Evolutionary conservation across 1,140 invertebrate genomes (phyloP).

Genomic region (Eurosta solidaginis): DNA sequence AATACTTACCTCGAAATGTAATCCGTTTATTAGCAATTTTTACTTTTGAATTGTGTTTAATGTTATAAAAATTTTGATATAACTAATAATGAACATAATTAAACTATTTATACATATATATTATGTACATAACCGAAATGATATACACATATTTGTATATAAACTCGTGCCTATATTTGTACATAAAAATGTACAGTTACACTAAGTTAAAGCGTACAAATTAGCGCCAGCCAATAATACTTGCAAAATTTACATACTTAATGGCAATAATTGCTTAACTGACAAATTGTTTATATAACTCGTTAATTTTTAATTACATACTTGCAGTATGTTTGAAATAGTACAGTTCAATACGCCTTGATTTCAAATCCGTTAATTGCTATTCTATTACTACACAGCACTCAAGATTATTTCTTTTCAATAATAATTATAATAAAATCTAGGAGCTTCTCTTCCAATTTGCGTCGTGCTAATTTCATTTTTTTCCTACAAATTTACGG

Average conservation of each 20-base stretch:
- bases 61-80: neutral
- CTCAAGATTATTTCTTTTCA: too few relatives aligned
- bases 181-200: neutral
- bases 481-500: too few relatives aligned
- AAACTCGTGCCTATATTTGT: neutral
- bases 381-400: too few relatives aligned
- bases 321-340: neutral
- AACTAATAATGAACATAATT: neutral
- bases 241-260: neutral
- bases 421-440: too few relatives aligned
- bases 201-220: too few relatives aligned
- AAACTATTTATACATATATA: neutral
- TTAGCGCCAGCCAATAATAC: constrained; percentile 8
- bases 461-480: too few relatives aligned
- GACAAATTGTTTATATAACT: neutral
- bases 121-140: neutral
- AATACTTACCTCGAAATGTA: too few relatives aligned
- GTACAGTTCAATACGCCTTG: too few relatives aligned
- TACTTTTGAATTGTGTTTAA: neutral
- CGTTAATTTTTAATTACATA: neutral
- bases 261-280: neutral
- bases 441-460: too few relatives aligned
- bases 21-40: too few relatives aligned
- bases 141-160: neutral
- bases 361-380: too few relatives aligned